Base-by-base conservation (phyloP, 2,797 vertebrate species). In the Margarornis squamiger region DNA sequence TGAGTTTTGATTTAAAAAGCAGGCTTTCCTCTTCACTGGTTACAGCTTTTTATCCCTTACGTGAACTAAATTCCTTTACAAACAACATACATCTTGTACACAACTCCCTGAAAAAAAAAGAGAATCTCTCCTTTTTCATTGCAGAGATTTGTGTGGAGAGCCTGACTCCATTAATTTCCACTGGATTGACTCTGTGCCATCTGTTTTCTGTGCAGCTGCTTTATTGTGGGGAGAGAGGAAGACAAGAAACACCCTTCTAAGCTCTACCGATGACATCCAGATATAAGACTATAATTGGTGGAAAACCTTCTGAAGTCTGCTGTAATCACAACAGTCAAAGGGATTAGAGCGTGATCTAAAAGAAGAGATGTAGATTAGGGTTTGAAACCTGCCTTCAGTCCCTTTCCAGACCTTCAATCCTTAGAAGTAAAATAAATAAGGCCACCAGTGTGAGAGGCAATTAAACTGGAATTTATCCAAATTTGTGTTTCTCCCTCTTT, bases 131-230 rank as follows among this genome's bases (percentile, higher is more conserved):
- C 91, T 97, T 96, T 97, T 92, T 24, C 76, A 20, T 96, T 98
- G 96, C 95, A 96, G 96, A 97, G 97, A 96, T 97, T 96, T 97
- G 96, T 97, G 97, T 97, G 96, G 97, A 97, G 96, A 97, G 97
- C 95, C 95, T 96, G 96, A 97, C 97, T 98, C 96, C 97, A 97
- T 98, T 98, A 98, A 98, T 98, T 98, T 98, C 96, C 93, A 96
- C 96, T 96, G 96, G 95, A 97, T 89, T 98, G 97, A 97, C 97
- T 98, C 94, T 11, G 58, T 10, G 51, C 98, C 98, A 98, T 98
- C 98, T 98, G 98, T 95, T 97, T 96, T 92, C 61, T 85, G 73
- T 94, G 95, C 49, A 83, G 82, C 91, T 93, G 94, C 93, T 97
- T 88, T 96, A 96, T 93, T 93, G 65, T 57, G 48, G 80, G 58